These are phyloP conservation scores for Lampropteryx suffumata DNA, from an alignment of 2,888 invertebrate species.

Conservation along the genomic window DNA sequence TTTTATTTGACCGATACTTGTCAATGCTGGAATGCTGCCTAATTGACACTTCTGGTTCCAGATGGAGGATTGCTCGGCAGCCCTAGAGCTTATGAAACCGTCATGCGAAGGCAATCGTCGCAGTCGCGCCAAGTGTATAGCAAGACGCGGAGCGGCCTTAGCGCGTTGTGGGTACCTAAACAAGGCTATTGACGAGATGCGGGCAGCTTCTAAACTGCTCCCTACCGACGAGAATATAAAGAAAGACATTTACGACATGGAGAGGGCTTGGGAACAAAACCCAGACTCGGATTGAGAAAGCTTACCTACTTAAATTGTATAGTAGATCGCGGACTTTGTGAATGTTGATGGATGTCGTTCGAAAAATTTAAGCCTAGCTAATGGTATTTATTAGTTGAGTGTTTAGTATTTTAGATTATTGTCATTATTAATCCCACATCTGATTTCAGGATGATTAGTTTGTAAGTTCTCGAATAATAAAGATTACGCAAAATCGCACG, in stretches of 20 bases:
- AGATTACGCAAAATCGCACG: not conserved
- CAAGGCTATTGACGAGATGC: conserved; percentile 89
- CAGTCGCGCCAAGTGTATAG: conserved; percentile 88
- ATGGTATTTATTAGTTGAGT: too few species aligned
- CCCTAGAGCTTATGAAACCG: conserved; percentile 89
- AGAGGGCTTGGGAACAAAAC: conserved; percentile 90
- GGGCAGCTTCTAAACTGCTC: conserved; percentile 86
- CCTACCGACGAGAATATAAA: conserved; percentile 85
- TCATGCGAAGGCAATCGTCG: conserved; percentile 87
- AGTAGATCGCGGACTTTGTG: too few species aligned
- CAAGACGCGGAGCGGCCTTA: conserved; percentile 88
- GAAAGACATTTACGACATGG: conserved; percentile 87
- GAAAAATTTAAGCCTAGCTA: too few species aligned
- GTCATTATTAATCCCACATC: too few species aligned
- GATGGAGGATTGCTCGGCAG: conserved; percentile 84
- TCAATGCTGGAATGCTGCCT: too few species aligned
- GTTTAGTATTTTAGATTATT: too few species aligned
- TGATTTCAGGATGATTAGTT: not conserved
- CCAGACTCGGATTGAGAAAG: conserved; percentile 80
- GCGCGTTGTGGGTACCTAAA: conserved; percentile 86
- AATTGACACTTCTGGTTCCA: conserved; percentile 29
- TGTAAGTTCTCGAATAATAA: conserved; percentile 14
- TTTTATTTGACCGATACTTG: too few species aligned
- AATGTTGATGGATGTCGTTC: too few species aligned
- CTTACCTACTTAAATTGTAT: too few species aligned